Base-by-base conservation (phyloP, 2,888 invertebrate genomes). In the Psylliodes chrysocephalus region DNA sequence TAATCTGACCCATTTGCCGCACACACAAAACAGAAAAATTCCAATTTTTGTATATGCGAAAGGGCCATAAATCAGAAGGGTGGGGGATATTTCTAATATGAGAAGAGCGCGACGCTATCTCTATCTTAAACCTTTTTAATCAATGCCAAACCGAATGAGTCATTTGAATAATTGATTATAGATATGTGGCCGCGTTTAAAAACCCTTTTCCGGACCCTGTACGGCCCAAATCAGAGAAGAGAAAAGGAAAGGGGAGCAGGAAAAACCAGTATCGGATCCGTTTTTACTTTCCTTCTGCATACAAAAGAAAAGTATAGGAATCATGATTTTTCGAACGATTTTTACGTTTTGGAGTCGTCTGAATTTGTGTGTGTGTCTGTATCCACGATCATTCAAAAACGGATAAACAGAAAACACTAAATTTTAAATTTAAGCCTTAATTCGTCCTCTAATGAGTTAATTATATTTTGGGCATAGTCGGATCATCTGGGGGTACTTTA, bases 111-210 rank as follows among this genome's bases (percentile, higher is more conserved):
- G 56, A 22, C 38, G 38, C 22, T 47, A 47, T 47, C 47, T 47
- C 69, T 67, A 70, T 70, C 68, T 70, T 70, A 66, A 69, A 65
- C 67, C 68, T 60, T 70, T 70, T 70, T 70, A 70, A 70, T 70
- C 70, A 70, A 67, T 70, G 68, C 68, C 66, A 64, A 62, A 57
- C 64, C 67, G 72, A 73, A 72, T 73, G 74, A 75, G 71, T 75
- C 75, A 75, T 75, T 75, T 75, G 72, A 73, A 75, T 75, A 75
- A 75, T 75, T 75, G 75, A 75, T 75, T 75, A 75, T 75, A 75
- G 73, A 75, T 73, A 73, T 73, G 73, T 73, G 73, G 74, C 71
- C 71, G 71, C 66, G 66, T 73, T 74, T 74, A 69, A 74, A 74
- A 74, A 74, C 74, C 73, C 74, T 73, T 74, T 73, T 73, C 72